phyloP scores from a whole-genome alignment of 2,797 vertebrate genomes.

The Coracias cyanogaster region DNA sequence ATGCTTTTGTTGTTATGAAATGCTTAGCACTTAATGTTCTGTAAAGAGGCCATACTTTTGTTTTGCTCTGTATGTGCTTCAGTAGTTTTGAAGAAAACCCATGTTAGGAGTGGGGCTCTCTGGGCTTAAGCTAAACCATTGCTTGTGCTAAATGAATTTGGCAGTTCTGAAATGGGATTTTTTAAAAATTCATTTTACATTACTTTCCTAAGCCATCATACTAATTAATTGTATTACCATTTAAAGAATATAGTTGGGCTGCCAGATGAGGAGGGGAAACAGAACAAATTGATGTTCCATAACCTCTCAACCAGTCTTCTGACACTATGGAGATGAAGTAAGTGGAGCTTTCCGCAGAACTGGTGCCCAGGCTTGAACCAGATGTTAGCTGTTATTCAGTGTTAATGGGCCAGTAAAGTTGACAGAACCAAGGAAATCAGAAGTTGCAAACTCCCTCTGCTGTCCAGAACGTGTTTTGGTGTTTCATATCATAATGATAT shows the following conservation, averaged over 20 bases:
- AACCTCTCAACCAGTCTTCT: not conserved
- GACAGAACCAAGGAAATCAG: not conserved
- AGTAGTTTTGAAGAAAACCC: not conserved
- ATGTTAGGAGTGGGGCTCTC: not conserved
- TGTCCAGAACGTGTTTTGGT: not conserved
- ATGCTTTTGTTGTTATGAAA: not conserved
- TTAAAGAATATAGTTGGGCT: constrained; percentile 37
- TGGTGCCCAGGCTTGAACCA: not conserved
- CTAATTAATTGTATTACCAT: constrained; percentile 46
- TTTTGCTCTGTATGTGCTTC: not conserved
- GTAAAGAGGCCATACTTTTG: not conserved
- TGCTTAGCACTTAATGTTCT: not conserved
- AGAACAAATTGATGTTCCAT: constrained; percentile 43
- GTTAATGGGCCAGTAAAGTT: not conserved
- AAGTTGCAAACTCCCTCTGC: not conserved
- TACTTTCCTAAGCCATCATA: not conserved
- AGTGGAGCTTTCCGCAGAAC: not conserved
- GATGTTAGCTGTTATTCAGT: not conserved
- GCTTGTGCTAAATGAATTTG: constrained; percentile 39
- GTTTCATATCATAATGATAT: not conserved
- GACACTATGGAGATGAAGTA: not conserved
- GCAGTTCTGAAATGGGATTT: constrained; percentile 49
- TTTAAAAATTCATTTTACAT: constrained; percentile 34
- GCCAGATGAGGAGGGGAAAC: constrained; percentile 41
- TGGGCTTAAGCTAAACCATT: not conserved